phyloP scores from a whole-genome alignment of 2,113 vertebrate genomes.

The Mustelus asterias region DNA sequence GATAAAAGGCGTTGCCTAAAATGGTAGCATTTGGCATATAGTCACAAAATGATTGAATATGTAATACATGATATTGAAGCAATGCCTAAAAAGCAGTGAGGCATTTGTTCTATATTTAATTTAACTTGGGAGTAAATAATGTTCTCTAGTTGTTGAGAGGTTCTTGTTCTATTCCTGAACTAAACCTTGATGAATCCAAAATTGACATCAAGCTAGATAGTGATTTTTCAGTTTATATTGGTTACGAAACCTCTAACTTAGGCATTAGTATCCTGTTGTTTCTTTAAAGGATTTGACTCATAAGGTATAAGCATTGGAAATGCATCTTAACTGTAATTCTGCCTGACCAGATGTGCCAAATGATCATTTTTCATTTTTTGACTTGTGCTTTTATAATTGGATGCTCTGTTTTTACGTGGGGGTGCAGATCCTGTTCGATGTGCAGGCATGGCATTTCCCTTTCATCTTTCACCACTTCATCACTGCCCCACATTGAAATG shows the following conservation, averaged over 20 bases:
- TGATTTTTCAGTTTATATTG: background rate
- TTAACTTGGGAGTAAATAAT: background rate
- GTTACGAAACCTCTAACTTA: background rate
- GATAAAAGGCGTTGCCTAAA: background rate
- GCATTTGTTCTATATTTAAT: background rate
- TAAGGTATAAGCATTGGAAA: background rate
- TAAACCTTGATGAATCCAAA: background rate
- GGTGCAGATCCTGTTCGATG: background rate
- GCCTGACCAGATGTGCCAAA: background rate
- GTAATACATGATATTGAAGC: background rate
- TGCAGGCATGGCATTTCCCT: slow-evolving; percentile 15
- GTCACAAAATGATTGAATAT: background rate
- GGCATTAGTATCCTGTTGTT: background rate
- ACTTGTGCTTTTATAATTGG: background rate
- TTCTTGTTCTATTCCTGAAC: background rate
- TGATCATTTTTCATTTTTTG: background rate
- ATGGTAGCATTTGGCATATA: background rate
- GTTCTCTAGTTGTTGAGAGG: background rate
- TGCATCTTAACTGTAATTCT: background rate
- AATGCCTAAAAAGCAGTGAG: background rate
- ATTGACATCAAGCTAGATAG: background rate
- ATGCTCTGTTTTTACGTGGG: background rate
- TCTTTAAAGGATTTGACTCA: background rate
- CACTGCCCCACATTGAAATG: background rate
- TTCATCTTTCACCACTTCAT: slow-evolving; percentile 20